Evolutionary conservation across 23 tunicate genomes (phyloP), one percentile per base, ranked within the genome.

Genomic region (Diplosoma virens): DNA sequence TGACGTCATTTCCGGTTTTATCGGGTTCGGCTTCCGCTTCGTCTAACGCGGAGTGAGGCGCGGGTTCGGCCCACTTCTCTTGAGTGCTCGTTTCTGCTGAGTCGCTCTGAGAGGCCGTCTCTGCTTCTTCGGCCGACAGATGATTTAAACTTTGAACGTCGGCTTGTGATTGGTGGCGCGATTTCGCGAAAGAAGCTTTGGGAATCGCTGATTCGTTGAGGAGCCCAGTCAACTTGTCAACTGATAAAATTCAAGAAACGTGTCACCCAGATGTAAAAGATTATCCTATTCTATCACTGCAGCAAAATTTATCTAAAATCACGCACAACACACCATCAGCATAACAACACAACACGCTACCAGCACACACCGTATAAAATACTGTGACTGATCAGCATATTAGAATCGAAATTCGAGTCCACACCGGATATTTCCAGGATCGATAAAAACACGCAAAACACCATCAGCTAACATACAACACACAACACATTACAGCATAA

Each of bases 121-220:
- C 75, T 3, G 11, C 17, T 2, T 9, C 18, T 47, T 72, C 78
- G 17, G 47, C 50, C 3, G 88, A 64, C 3, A 64, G 59, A 23
- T 80, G 81, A 32, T 52, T 64, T 6, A 68, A 50, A 37, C 59
- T 32, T 30, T 17, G 14, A 2, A 35, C 28, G 5, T 60, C 58
- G 41, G 26, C 61, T 33, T 54, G 41, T 1, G 77, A 52, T 5
- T 6, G 37, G 54, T 26, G 4, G 3, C 79, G 78, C 24, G 76
- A 77, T 22, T 60, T 66, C 6, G 70, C 45, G 30, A 82, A 78
- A 30, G 58, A 53, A 0, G 68, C 60, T 22, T 89, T 88, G 60
- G 96, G 96, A 24, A 33, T 50, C 54, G 73, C 59, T 23, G 77
- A 75, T 1, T 83, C 88, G 75, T 82, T 83, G 71, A 89, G 56